Percentiles rank a stretch among this genome's conserved stretches.
Evolutionary conservation across 2,888 invertebrate genomes (phyloP).

Genomic region (Panorpa germanica): DNA sequence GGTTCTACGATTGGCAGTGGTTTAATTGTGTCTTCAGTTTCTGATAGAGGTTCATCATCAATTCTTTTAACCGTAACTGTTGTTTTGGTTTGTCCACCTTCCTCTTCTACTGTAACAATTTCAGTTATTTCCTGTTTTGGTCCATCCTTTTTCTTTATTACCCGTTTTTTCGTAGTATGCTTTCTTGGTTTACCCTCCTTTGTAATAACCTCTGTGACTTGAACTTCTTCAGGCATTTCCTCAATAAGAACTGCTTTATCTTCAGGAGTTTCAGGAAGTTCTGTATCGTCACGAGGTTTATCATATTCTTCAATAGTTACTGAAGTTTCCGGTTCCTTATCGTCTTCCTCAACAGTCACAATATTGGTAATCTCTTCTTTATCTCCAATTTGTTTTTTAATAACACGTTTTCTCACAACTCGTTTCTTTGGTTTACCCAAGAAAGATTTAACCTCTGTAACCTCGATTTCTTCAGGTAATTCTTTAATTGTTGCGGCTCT

Average conservation of each 20-base stretch:
- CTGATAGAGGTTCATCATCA: constrained; percentile 12
- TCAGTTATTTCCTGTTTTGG: constrained; percentile 20
- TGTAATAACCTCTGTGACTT: constrained; percentile 21
- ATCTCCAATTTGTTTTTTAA: constrained; percentile 15
- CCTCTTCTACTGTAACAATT: constrained; percentile 16
- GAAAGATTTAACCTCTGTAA: constrained; percentile 10
- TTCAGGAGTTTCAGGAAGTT: constrained; percentile 12
- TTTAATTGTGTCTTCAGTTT: constrained; percentile 14
- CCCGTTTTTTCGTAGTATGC: constrained; percentile 18
- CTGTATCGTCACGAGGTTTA: constrained; percentile 9
- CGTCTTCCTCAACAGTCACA: constrained; percentile 20
- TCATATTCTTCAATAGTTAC: constrained; percentile 17
- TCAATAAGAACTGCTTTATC: constrained; percentile 16
- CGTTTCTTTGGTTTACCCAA: constrained; percentile 14
- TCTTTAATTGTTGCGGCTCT: constrained; percentile 16
- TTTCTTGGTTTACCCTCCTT: constrained; percentile 14
- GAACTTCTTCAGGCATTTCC: constrained; percentile 18
- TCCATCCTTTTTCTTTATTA: constrained; percentile 19
- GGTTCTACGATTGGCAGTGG: no score
- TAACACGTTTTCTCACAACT: constrained; percentile 17
- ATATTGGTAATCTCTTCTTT: constrained; percentile 17
- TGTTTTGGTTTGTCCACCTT: constrained; percentile 15
- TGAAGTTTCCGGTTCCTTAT: constrained; percentile 20
- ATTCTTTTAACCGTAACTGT: constrained; percentile 14
- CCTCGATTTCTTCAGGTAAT: constrained; percentile 10